phyloP scores from a whole-genome alignment of 2,888 invertebrate species.

The Diarsia dahlii region DNA sequence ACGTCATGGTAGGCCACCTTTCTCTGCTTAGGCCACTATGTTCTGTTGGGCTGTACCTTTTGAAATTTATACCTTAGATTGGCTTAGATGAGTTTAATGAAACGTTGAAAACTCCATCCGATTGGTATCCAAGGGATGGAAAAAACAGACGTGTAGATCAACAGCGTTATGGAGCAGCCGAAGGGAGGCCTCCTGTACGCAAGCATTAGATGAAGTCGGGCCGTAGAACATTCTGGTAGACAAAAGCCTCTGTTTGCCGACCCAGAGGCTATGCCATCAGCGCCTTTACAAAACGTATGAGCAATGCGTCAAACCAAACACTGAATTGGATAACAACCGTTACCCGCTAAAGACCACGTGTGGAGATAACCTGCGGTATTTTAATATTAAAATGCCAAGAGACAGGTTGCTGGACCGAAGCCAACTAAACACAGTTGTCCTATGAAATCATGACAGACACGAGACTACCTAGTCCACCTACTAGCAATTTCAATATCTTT shows the following conservation, averaged over 20 bases:
- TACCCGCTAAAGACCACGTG: slow-evolving; percentile 42
- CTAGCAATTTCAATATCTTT: slow-evolving; percentile 24
- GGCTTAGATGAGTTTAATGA: too few relatives aligned
- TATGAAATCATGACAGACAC: slow-evolving; percentile 43
- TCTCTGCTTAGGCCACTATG: too few relatives aligned
- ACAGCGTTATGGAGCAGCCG: not conserved
- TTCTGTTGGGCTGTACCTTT: too few relatives aligned
- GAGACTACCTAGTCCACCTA: not conserved
- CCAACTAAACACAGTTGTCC: slow-evolving; percentile 63
- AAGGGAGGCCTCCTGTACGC: not conserved
- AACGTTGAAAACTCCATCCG: too few relatives aligned
- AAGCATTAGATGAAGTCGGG: not conserved
- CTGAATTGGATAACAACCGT: not conserved
- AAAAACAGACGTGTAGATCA: not conserved
- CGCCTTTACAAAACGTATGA: slow-evolving; percentile 34
- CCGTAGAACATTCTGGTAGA: not conserved
- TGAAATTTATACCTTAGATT: too few relatives aligned
- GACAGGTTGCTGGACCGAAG: slow-evolving; percentile 42
- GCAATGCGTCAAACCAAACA: slow-evolving; percentile 11
- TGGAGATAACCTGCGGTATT: slow-evolving; percentile 49
- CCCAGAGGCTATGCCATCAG: not conserved
- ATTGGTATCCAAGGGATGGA: too few relatives aligned
- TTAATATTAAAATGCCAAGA: slow-evolving; percentile 51
- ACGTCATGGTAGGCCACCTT: too few relatives aligned
- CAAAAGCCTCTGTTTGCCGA: too few relatives aligned